Base-by-base conservation (phyloP, 1,140 invertebrate genomes). In the Subanguina moxae region DNA sequence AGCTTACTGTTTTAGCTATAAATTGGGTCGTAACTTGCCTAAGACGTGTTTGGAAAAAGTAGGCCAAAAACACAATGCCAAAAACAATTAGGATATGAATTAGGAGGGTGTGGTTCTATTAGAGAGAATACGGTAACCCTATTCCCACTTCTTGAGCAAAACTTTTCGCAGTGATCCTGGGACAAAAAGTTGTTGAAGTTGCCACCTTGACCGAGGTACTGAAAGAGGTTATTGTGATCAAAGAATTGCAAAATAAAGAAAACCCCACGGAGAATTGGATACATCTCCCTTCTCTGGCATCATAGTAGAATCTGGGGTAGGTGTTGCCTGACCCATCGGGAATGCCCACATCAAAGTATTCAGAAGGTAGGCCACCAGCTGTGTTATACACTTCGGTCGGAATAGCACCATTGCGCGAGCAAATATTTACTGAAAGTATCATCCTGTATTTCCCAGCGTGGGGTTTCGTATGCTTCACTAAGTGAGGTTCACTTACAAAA, bases 351-450 rank as follows among this genome's bases (percentile, higher is more conserved):
- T 80, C 79, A 62, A 80, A 80, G 65, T 76, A 82, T 46, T 80
- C 79, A 25, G 78, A 71, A 8, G 79, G 79, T 13, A 82, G 66
- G 11, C 79, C 79, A 23, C 79, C 79, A 63, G 79, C 79, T 0
- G 79, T 80, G 66, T 82, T 82, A 68, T 80, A 80, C 23, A 80
- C 79, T 68, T 80, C 79, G 13, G 80, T 82, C 27, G 80, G 79
- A 46, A 80, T 82, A 11, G 78, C 79, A 42, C 79, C 79, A 62
- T 80, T 82, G 25, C 80, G 67, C 0, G 78, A 81, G 63, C 79
- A 80, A 63, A 80, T 81, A 58, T 75, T 76, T 63, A 78, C 73
- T 75, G 27, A 57, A 75, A 43, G 32, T 64, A 17, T 69, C 13
- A n/a, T 61, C 27, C 8, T 61, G 28, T n/a, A n/a, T n/a, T n/a